Base-by-base conservation (phyloP, 2,888 invertebrate genomes). In the Balanococcus diminutus region DNA sequence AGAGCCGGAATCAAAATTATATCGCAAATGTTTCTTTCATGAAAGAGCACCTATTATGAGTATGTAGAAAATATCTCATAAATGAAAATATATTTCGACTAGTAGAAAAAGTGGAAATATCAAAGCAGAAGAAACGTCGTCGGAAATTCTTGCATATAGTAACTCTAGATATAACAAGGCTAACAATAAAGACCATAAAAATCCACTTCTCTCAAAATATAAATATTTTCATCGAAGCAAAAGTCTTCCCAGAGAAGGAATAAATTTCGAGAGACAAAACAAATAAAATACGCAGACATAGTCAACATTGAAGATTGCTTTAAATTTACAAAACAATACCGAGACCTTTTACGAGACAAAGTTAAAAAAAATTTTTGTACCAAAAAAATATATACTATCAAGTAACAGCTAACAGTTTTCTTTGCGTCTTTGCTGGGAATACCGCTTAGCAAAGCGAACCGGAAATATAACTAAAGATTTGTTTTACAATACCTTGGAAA, bases 301-400 rank as follows among this genome's bases (percentile, higher is more conserved):
- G 72, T 31, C 28, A 72, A 72, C 72, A 25, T 31, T 46, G 46
- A 32, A 72, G 28, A 31, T 31, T 72, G 31, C 32, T 72, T 28
- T 72, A 72, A 72, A 72, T 72, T 72, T 72, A 72, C 72, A 72
- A 72, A 72, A 72, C 72, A 72, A 61, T 61, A 25, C 25, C 61
- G n/a, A 8, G 25, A 8, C 61, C 14, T 19, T 61, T 61, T 61
- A 61, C 25, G 61, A 25, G 25, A 22, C 22, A 61, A 61, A 22
- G 32, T n/a, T 46, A 3, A 16, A 25, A 72, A 32, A 31, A 72
- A 72, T 32, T 72, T 32, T 72, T 72, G 16, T 72, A 32, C 72
- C 1, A 72, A 31, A 61, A 61, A 61, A 61, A 46, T 39, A 39
- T 14, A 46, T 14, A 46, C 46, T 46, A 46, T 16, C 46, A n/a